Evolutionary conservation across 2,888 invertebrate species (phyloP), one percentile per base, ranked within the genome.

Genomic region (Oxytorus armatus): DNA sequence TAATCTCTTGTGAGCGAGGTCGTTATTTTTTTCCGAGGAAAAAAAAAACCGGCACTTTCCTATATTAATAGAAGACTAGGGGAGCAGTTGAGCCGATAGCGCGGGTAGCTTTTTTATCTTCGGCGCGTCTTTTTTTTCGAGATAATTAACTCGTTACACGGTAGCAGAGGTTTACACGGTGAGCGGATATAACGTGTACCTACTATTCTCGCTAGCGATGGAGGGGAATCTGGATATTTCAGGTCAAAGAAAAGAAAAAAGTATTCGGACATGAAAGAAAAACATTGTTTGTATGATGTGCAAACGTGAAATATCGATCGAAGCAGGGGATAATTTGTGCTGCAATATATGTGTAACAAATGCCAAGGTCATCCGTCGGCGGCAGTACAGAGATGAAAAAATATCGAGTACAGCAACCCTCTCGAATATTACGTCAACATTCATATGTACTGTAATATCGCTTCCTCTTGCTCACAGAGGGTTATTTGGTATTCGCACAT

Each of bases 131-230:
- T 55, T 51, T 11, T 63, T 55, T 61, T 29, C 42, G 42, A 66
- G 25, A 53, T 66, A 79, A 66, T 79, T 65, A 51, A 42, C 69
- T 76, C 66, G 61, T 72, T 72, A 59, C 53, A 76, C 59, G 33
- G 44, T 59, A 59, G 53, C 10, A 47, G 21, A 68, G 53, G 65
- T 61, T 53, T 53, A 39, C 23, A 11, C 11, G 47, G 53, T n/a
- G 18, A 51, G 42, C 36, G 49, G 16, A 47, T 55, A 61, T n/a
- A 69, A 70, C 21, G 33, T 23, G 11, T 8, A 29, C 36, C 21
- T 53, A 8, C 8, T 8, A 39, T 1, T 21, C 10, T 21, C 23
- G n/a, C n/a, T 16, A 18, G 21, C 36, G 10, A 16, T 2, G 0
- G 5, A 18, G 10, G 36, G 4, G 3, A 39, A 7, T 21, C 11